Base-by-base conservation (phyloP, 1,140 invertebrate species). In the Ostrea edulis region DNA sequence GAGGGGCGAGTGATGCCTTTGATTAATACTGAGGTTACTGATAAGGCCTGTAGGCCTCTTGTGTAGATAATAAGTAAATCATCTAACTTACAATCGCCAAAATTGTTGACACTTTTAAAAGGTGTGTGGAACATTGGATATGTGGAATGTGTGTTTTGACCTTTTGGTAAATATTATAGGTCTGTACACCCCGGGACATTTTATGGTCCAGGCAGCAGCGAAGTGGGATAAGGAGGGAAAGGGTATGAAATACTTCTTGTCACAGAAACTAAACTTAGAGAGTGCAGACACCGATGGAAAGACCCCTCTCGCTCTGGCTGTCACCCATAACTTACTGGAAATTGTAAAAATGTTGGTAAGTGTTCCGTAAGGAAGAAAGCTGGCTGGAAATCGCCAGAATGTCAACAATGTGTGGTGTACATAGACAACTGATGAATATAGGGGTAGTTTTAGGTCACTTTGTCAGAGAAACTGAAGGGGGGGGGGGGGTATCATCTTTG, bases 291-390 rank as follows among this genome's bases (percentile, higher is more conserved):
- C 92, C 12, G 29, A 91, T 0, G 93, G 92, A 2, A 86, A 92
- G 55, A 94, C 94, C 52, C 93, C 95, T 25, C 86, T 95, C 0
- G 87, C 92, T 51, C 44, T 92, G 12, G 95, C 95, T 51, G 94
- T 95, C n/a, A 86, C 92, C 53, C 86, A 83, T 17, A 87, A 90
- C 82, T 91, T 91, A 53, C 81, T 85, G 8, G 51, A 87, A 25
- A 91, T 92, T 25, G 92, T 93, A 29, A 89, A 93, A 83, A 68
- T 93, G 44, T 89, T 95, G 90, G 94, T 95, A 90, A 91, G 92
- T 90, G 20, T 51, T 83, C 12, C 14, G 12, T 83, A 53, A 62
- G 14, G 2, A 53, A 83, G 14, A 81, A 81, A 81, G 7, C 3
- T 29, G 77, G 77, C 22, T 29, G 20, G 22, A 44, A 11, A 9